A percentile compares a stretch with the other conserved stretches of the same genome.
Evolutionary conservation across 2,888 invertebrate species (phyloP).

Genomic region (Chouioia cunea): DNA sequence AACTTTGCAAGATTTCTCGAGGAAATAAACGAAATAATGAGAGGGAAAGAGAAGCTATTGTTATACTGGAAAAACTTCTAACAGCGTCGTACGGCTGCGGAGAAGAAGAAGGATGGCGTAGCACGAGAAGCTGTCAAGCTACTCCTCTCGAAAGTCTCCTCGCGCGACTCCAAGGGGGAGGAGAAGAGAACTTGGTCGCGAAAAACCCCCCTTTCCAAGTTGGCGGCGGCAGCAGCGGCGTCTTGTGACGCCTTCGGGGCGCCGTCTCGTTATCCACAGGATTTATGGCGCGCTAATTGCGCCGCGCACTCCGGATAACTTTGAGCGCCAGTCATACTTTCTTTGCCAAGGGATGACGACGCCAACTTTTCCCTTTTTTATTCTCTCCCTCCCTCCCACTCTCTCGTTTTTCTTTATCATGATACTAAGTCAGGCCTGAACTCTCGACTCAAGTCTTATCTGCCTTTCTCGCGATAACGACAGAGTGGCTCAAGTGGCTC

Average conservation of each 20-base stretch:
- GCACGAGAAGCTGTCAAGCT: conserved; percentile 48
- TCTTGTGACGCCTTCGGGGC: conserved; percentile 65
- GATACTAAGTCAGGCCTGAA: not conserved
- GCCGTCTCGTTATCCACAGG: conserved; percentile 67
- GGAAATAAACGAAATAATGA: too few relatives aligned
- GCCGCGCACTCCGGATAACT: conserved; percentile 54
- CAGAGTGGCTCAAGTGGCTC: not conserved
- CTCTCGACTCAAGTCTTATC: conserved; percentile 13
- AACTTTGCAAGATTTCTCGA: conserved; percentile 14
- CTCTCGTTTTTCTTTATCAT: conserved; percentile 1
- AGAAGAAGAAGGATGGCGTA: conserved; percentile 28
- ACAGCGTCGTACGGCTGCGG: conserved; percentile 40
- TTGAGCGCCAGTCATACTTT: not conserved
- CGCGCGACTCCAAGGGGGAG: conserved; percentile 39
- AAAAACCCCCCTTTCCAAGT: conserved; percentile 35
- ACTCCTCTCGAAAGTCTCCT: conserved; percentile 52
- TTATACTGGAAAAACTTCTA: conserved; percentile 25
- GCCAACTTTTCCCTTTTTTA: too few relatives aligned
- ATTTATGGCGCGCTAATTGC: conserved; percentile 68
- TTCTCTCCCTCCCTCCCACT: too few relatives aligned
- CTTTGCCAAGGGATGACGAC: conserved; percentile 33
- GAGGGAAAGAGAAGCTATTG: too few relatives aligned
- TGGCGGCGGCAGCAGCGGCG: conserved; percentile 41
- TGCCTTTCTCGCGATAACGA: conserved; percentile 22
- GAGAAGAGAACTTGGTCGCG: conserved; percentile 43